Conservation (phyloP, 2,797 vertebrate genomes). For the Podargus strigoides region DNA sequence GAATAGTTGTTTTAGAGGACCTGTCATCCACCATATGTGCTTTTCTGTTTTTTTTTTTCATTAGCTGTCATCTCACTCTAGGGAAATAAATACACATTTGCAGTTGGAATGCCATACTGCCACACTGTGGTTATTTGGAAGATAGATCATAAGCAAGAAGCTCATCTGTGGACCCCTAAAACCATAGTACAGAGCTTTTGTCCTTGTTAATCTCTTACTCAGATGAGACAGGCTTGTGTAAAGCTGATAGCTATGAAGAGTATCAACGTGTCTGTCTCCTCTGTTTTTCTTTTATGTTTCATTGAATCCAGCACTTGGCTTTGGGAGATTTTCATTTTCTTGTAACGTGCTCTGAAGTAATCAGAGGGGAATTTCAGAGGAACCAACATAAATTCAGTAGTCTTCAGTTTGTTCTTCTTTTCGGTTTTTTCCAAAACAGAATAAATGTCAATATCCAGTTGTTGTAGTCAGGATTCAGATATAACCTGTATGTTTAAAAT, state of each 20-base stretch:
- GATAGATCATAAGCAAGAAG: background rate
- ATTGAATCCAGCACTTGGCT: background rate
- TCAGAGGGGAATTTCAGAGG: background rate
- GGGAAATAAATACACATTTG: background rate
- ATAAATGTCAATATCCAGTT: background rate
- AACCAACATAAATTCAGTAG: background rate
- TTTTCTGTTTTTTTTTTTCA: background rate
- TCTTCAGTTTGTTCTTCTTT: background rate
- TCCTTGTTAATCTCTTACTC: background rate
- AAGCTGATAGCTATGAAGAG: background rate
- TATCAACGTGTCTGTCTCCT: background rate
- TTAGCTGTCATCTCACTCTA: background rate
- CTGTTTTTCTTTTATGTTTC: background rate
- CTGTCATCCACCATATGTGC: background rate
- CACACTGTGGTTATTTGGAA: slow-evolving; percentile 67
- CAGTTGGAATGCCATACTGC: slow-evolving; percentile 66
- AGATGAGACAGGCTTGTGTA: background rate
- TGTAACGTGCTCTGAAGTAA: background rate
- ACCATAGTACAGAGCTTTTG: background rate
- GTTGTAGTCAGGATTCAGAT: background rate
- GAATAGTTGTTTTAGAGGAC: background rate
- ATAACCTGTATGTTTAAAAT: background rate
- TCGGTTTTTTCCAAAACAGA: background rate
- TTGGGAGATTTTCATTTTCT: background rate
- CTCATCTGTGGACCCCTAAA: background rate